Conservation (phyloP, 2,113 vertebrate genomes). For the Myiopsitta monachus region DNA sequence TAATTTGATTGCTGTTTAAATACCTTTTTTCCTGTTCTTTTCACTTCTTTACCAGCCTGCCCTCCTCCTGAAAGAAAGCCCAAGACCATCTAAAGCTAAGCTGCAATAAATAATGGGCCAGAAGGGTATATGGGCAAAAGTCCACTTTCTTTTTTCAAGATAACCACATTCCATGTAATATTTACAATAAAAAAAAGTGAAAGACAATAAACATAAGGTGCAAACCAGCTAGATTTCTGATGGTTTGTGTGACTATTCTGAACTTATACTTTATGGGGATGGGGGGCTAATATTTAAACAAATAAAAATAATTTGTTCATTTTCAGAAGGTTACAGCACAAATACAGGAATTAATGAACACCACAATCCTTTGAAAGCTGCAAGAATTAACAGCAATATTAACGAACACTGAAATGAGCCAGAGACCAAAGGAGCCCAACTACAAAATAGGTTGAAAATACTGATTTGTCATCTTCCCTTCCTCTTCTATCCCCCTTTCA, state of each 20-base stretch:
- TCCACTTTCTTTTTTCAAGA: background rate
- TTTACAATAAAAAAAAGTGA: background rate
- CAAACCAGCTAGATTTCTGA: background rate
- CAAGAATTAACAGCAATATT: background rate
- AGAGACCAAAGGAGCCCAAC: background rate
- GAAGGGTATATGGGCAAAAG: background rate
- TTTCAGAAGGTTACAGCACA: background rate
- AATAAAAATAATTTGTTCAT: background rate
- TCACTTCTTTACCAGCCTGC: background rate
- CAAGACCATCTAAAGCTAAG: background rate
- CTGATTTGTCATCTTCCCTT: conserved; percentile 2
- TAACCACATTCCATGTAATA: background rate
- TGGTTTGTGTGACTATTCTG: background rate
- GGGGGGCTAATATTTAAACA: background rate
- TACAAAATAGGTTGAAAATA: background rate
- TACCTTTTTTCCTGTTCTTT: background rate
- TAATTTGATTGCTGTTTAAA: background rate
- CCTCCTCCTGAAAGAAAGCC: background rate
- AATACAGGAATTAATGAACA: background rate
- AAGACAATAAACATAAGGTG: background rate
- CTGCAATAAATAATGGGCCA: background rate
- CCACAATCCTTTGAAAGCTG: background rate
- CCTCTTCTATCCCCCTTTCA: background rate
- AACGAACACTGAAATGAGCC: background rate
- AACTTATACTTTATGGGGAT: background rate